A percentile compares a stretch with the other conserved stretches of the same genome.
Conservation (phyloP, 2,113 vertebrate genomes). For the Eulacestoma nigropectus region DNA sequence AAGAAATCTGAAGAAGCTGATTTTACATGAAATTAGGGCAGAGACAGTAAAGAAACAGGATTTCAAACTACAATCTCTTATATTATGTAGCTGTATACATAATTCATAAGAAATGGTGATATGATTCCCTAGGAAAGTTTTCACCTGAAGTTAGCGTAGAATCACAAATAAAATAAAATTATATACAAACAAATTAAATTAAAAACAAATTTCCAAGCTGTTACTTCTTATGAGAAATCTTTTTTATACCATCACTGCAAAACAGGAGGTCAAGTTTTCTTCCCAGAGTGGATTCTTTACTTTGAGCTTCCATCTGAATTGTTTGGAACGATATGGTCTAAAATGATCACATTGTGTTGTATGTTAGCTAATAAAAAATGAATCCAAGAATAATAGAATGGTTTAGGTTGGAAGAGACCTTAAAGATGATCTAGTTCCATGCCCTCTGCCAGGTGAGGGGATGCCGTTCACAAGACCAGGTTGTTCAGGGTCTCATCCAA, state of each 20-base stretch:
- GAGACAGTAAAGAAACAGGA: not conserved
- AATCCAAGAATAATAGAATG: not conserved
- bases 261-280: not conserved
- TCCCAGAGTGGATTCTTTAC: not conserved
- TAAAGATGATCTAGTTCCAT: not conserved
- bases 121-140: not conserved
- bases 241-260: not conserved
- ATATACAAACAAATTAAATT: not conserved
- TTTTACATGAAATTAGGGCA: not conserved
- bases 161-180: not conserved
- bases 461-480: accelerated
- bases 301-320: not conserved
- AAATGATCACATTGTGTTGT: not conserved
- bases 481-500: not conserved
- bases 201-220: not conserved
- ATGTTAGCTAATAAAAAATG: not conserved
- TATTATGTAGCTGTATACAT: not conserved
- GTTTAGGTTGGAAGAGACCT: not conserved
- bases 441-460: not conserved
- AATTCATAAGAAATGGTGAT: not conserved
- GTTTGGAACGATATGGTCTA: not conserved
- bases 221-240: not conserved
- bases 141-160: not conserved
- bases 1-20: not conserved
- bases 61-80: not conserved